These are phyloP conservation scores for Bombus huntii DNA, from an alignment of 1,140 invertebrate species.

Conservation along the genomic window DNA sequence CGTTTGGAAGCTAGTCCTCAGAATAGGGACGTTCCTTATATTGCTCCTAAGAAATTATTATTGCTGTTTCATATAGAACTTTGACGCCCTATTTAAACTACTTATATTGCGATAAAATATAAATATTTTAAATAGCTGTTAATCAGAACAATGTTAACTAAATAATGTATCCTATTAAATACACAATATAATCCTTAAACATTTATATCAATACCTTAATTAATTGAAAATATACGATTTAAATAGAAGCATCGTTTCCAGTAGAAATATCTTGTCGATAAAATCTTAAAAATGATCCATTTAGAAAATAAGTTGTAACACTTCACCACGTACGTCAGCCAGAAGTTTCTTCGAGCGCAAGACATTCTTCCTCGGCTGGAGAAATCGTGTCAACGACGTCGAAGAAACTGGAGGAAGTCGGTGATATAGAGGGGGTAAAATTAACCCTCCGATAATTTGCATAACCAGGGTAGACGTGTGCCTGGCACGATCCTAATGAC, in stretches of 20 bases:
- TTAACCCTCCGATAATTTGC: conserved; percentile 77
- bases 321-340: neutral
- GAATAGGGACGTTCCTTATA: neutral
- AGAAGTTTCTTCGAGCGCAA: neutral
- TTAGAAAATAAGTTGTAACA: neutral
- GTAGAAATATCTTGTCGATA: neutral
- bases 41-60: too few species aligned
- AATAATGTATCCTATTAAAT: too few species aligned
- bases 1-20: too few species aligned
- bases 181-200: too few species aligned
- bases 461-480: conserved; percentile 75
- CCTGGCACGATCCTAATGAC: conserved; percentile 72
- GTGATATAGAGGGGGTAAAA: conserved; percentile 61
- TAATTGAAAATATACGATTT: neutral
- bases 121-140: too few species aligned
- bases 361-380: neutral
- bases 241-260: neutral
- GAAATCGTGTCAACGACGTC: neutral
- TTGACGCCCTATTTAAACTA: too few species aligned
- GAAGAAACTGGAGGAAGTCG: conserved; percentile 17
- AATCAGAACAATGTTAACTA: too few species aligned
- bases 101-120: too few species aligned
- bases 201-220: too few species aligned
- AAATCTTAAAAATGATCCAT: neutral
- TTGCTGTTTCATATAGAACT: too few species aligned